Conservation (phyloP, 2,113 vertebrate genomes). For the Chloebia gouldiae region DNA sequence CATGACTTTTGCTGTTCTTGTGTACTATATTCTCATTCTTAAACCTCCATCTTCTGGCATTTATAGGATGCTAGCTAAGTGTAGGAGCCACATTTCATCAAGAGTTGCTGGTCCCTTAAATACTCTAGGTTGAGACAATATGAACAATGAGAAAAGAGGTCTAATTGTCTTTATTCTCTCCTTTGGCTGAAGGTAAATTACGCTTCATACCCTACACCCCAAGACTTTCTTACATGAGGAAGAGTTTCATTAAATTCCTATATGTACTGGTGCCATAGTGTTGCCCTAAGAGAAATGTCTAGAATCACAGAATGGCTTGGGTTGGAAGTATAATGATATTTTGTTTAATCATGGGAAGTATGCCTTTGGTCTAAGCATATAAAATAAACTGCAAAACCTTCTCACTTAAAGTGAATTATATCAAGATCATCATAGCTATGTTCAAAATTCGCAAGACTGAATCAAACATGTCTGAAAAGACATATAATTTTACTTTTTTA, state of each 20-base stretch:
- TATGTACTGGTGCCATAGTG: not conserved
- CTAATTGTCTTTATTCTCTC: not conserved
- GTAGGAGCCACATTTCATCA: not conserved
- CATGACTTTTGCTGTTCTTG: not conserved
- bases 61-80: not conserved
- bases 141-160: not conserved
- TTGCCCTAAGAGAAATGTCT: not conserved
- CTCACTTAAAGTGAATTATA: not conserved
- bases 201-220: accelerated
- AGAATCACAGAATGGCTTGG: not conserved
- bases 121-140: not conserved
- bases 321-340: not conserved
- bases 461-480: not conserved
- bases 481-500: not conserved
- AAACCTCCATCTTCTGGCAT: not conserved
- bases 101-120: not conserved
- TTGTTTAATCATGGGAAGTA: not conserved
- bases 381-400: not conserved
- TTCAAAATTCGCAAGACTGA: not conserved
- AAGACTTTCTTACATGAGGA: not conserved
- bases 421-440: not conserved
- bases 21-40: not conserved
- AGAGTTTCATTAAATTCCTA: not conserved
- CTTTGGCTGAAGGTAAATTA: not conserved
- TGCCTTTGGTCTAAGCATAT: not conserved